These are phyloP conservation scores for Petrocephalus sullivani DNA, from an alignment of 2,797 vertebrate species.

Conservation along the genomic window DNA sequence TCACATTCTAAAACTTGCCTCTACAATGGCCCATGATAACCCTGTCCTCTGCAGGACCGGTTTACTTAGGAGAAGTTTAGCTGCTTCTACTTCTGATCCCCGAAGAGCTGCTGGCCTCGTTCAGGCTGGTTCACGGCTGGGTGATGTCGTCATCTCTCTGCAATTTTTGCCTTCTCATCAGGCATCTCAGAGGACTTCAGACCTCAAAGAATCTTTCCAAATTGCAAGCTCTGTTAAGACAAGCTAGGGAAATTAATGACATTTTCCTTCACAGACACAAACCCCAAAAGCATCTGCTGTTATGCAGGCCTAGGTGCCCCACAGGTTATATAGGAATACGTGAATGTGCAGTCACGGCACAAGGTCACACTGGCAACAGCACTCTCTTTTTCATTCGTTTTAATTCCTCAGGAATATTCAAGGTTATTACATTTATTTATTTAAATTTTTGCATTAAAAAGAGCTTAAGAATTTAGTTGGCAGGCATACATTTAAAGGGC, in stretches of 20 bases:
- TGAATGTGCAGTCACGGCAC: not conserved
- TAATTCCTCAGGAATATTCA: not conserved
- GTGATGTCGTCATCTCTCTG: not conserved
- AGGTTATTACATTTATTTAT: not conserved
- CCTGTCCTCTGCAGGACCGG: not conserved
- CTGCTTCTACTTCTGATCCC: not conserved
- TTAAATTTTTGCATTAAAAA: conserved; percentile 12
- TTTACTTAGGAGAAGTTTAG: not conserved
- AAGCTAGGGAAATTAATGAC: not conserved
- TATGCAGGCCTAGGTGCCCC: not conserved
- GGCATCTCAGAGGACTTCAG: not conserved
- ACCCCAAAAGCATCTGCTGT: not conserved
- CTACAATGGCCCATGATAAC: not conserved
- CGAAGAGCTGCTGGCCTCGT: not conserved
- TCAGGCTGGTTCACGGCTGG: not conserved
- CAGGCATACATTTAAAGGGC: conserved; percentile 28
- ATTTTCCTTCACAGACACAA: not conserved
- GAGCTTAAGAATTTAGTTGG: not conserved
- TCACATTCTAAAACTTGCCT: not conserved
- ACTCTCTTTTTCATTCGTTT: not conserved
- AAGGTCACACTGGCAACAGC: not conserved
- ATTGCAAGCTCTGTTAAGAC: not conserved
- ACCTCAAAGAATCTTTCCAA: not conserved
- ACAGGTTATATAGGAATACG: not conserved
- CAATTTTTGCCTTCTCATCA: not conserved